Base-by-base conservation (phyloP, 1,140 invertebrate species). In the Neodiprion virginianus region DNA sequence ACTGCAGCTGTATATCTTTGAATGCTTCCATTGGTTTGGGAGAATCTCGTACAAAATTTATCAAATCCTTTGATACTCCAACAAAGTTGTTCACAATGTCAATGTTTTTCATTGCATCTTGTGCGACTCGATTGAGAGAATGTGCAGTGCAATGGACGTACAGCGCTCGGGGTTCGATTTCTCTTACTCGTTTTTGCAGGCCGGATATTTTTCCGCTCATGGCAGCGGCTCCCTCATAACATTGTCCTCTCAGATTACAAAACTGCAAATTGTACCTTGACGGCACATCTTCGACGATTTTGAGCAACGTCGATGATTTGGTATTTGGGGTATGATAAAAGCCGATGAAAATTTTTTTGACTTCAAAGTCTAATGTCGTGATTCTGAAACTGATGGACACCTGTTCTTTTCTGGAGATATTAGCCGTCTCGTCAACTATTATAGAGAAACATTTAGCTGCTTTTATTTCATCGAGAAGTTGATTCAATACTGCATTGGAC, bases 161-260 rank as follows among this genome's bases (percentile, higher is more conserved):
- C 75, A 76, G 48, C 49, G 75, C 67, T 61, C 74, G 75, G 76
- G 47, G 75, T 76, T 76, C 75, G 67, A 76, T 76, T 71, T 40
- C 74, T 71, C 71, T 67, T 71, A 76, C 49, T 53, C 72, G 73
- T 70, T 67, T 53, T 76, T 75, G 48, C 69, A 76, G 73, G 40
- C 75, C 75, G 75, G 74, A 48, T 76, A 71, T 66, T 61, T 40
- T 53, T 71, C 75, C 75, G 69, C 48, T 76, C 69, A 76, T 73
- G 69, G 75, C 75, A 75, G 75, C 73, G 48, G 53, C 75, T 50
- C 74, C 74, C 50, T 76, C 75, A 8, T 61, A 61, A 61, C 53
- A 81, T 65, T 80, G 79, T 10, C 79, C 80, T 69, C 80, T 77
- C 68, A 78, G 70, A 48, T 74, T 75, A 17, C 74, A 53, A n/a